Conservation (phyloP, 2,888 invertebrate genomes). For the Dioctria rufipes region DNA sequence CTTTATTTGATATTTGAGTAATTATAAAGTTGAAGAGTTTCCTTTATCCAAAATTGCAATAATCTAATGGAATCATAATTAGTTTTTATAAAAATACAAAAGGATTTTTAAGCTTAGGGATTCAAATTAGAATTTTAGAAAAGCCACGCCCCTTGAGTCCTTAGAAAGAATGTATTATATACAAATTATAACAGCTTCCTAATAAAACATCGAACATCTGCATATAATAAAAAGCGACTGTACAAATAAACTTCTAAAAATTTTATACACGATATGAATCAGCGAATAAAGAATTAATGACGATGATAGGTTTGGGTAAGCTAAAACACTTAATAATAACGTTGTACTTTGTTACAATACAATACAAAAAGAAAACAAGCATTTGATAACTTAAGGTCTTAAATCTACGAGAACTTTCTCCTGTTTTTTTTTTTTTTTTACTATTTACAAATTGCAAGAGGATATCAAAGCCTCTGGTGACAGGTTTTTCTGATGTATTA, state of each 20-base stretch:
- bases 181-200: slow-evolving; percentile 6
- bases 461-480: background rate
- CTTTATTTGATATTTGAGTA: too few relatives aligned
- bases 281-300: slow-evolving; percentile 13
- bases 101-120: too few relatives aligned
- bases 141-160: background rate
- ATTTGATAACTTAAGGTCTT: slow-evolving; percentile 25
- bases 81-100: too few relatives aligned
- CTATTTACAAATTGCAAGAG: slow-evolving; percentile 39
- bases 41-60: too few relatives aligned
- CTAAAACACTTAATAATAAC: slow-evolving; percentile 47
- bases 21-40: too few relatives aligned
- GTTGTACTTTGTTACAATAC: slow-evolving; percentile 52
- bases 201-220: background rate
- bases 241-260: slow-evolving; percentile 19
- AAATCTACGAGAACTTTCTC: background rate
- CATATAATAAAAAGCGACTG: slow-evolving; percentile 23
- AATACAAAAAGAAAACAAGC: slow-evolving; percentile 34
- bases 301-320: slow-evolving; percentile 15
- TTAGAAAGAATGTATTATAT: slow-evolving; percentile 14
- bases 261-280: slow-evolving; percentile 21
- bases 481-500: background rate
- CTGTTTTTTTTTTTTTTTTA: background rate
- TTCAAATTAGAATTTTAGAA: background rate
- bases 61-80: too few relatives aligned